Percentiles rank a stretch among this genome's conserved stretches.
Conservation (phyloP, 1,140 invertebrate species). For the Triops cancriformis region DNA sequence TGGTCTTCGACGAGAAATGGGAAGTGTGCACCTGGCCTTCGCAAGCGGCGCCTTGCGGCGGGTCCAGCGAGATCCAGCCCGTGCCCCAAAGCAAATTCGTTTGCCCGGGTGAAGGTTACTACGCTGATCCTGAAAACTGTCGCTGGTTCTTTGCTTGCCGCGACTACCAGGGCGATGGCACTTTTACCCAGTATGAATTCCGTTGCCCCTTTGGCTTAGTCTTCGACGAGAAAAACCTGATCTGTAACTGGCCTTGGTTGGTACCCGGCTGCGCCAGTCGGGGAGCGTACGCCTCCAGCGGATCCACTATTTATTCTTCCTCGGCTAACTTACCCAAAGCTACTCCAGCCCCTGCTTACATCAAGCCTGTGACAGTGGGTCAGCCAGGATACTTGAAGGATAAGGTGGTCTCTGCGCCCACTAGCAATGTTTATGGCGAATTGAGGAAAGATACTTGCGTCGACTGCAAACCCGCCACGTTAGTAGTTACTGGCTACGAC, state of each 20-base stretch:
- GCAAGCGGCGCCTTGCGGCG: conserved; percentile 56
- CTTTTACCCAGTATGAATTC: conserved; percentile 66
- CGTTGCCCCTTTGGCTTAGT: conserved; percentile 71
- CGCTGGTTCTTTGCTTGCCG: conserved; percentile 74
- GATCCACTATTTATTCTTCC: conserved; percentile 21
- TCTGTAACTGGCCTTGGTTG: conserved; percentile 75
- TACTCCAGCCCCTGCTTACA: neutral
- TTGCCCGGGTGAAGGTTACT: conserved; percentile 51
- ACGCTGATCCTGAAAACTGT: conserved; percentile 72
- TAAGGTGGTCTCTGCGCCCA: neutral
- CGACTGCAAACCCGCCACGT: conserved; percentile 19
- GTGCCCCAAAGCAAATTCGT: conserved; percentile 51
- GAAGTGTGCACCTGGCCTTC: conserved; percentile 77
- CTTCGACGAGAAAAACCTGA: conserved; percentile 59
- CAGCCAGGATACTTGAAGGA: conserved; percentile 25
- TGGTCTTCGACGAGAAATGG: conserved; percentile 65
- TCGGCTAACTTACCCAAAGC: neutral
- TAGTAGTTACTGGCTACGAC: conserved; percentile 11
- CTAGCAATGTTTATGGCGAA: conserved; percentile 18
- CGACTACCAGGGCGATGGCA: conserved; percentile 55
- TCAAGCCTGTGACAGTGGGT: neutral
- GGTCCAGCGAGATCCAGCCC: conserved; percentile 50
- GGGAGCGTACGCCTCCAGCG: conserved; percentile 31
- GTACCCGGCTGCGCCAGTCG: conserved; percentile 53
- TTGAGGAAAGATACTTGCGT: conserved; percentile 16